A percentile compares a stretch with the other conserved stretches of the same genome.
Conservation (phyloP, 2,113 vertebrate genomes). For the Petaurus breviceps region DNA sequence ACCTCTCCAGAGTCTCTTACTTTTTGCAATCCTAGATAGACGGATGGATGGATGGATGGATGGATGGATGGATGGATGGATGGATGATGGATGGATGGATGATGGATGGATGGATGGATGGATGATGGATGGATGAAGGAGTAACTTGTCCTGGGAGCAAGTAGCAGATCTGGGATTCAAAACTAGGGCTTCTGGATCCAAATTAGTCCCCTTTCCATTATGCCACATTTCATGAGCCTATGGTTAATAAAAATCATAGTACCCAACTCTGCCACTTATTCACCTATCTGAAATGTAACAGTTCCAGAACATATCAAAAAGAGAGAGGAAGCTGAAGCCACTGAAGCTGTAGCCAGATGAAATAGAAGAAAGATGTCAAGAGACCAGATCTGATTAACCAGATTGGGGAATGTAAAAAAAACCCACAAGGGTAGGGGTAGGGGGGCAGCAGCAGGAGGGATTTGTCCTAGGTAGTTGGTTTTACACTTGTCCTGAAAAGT, state of each 20-base stretch:
- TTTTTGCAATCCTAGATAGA: background rate
- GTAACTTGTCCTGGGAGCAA: background rate
- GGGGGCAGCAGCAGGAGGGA: fast-evolving
- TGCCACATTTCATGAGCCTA: background rate
- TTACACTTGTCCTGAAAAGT: background rate
- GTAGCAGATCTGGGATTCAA: background rate
- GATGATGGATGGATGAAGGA: background rate
- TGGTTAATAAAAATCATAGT: background rate
- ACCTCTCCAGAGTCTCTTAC: background rate
- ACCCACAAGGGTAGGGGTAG: background rate
- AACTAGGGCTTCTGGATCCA: background rate
- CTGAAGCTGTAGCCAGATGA: fast-evolving
- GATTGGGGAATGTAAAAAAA: background rate
- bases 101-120: background rate
- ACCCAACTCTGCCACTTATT: background rate
- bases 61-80: background rate
- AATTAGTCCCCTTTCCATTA: background rate
- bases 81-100: background rate
- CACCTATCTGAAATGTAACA: background rate
- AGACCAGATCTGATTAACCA: background rate
- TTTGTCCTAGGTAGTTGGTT: background rate
- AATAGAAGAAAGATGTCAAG: background rate
- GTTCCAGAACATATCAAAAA: background rate
- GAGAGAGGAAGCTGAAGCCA: fast-evolving
- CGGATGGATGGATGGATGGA: background rate